These are phyloP conservation scores for Tethya wilhelma DNA, from an alignment of 37 sponge, comb jelly and placozoan genomes.

Conservation along the genomic window DNA sequence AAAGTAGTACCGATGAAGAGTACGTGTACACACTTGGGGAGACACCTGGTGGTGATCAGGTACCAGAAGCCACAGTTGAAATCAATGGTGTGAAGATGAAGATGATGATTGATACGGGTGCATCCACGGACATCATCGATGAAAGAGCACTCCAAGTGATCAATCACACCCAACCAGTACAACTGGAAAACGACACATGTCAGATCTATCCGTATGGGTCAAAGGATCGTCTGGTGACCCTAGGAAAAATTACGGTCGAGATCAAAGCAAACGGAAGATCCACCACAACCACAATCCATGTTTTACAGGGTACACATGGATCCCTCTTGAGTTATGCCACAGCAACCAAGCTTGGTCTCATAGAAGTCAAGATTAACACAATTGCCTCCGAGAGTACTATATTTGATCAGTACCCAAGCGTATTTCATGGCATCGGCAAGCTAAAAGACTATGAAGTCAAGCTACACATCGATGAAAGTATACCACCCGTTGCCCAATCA, in stretches of 20 bases:
- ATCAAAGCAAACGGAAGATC: background rate
- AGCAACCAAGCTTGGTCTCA: too few species aligned
- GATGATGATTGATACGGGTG: too few species aligned
- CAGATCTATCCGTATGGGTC: too few species aligned
- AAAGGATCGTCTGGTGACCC: background rate
- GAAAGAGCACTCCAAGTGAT: too few species aligned
- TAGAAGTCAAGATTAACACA: background rate
- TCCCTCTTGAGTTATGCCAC: too few species aligned
- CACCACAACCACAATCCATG: too few species aligned
- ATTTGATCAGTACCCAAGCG: conserved; percentile 15
- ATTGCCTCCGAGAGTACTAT: background rate
- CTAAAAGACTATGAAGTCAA: conserved; percentile 37
- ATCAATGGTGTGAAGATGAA: too few species aligned
- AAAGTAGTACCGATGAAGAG: conserved; percentile 1
- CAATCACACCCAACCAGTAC: background rate
- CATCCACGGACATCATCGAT: too few species aligned
- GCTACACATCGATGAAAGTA: conserved; percentile 47
- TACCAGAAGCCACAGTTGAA: background rate
- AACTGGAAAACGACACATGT: background rate
- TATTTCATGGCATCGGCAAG: conserved; percentile 54
- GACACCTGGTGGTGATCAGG: background rate
- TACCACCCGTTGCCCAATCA: conserved; percentile 40
- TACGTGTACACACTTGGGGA: conserved; percentile 11
- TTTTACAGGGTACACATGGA: too few species aligned
- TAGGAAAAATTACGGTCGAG: background rate